A percentile compares a stretch with the other conserved stretches of the same genome.
phyloP scores from a whole-genome alignment of 2,888 invertebrate species.

The Phengaris alcon region DNA sequence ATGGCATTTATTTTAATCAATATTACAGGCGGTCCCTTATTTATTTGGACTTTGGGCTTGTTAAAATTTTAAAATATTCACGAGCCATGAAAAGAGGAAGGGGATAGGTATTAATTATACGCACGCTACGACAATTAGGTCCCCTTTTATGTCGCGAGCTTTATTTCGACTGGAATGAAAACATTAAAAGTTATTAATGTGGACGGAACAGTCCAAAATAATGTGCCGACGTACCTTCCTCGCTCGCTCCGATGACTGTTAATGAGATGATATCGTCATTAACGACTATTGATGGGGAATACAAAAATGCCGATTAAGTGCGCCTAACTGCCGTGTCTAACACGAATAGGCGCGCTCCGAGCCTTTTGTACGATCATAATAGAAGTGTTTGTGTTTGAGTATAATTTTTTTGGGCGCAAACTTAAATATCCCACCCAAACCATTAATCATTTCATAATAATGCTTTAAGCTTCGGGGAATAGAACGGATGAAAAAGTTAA shows the following conservation, averaged over 20 bases:
- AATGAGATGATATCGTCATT: conserved; percentile 73
- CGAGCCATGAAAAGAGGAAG: conserved; percentile 23
- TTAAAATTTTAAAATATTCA: conserved; percentile 26
- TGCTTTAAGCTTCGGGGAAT: conserved; percentile 65
- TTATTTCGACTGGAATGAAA: conserved; percentile 56
- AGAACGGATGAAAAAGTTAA: conserved; percentile 46
- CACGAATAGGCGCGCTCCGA: conserved; percentile 68
- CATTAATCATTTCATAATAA: conserved; percentile 73
- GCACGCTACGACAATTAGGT: conserved; percentile 42
- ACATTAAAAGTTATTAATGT: conserved; percentile 62
- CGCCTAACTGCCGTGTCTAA: conserved; percentile 76
- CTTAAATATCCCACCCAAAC: conserved; percentile 65
- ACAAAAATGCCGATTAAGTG: conserved; percentile 72
- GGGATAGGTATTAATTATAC: conserved; percentile 42
- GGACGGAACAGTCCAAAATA: conserved; percentile 53
- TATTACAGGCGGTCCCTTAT: not conserved
- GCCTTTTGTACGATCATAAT: conserved; percentile 68
- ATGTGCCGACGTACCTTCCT: conserved; percentile 53
- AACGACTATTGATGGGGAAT: conserved; percentile 58
- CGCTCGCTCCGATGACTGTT: conserved; percentile 68
- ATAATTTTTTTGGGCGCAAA: conserved; percentile 56
- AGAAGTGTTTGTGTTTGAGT: conserved; percentile 73
- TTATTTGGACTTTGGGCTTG: conserved; percentile 11
- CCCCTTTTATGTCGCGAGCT: conserved; percentile 42
- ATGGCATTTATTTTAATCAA: not conserved